phyloP scores from a whole-genome alignment of 64 coral and sea anemone genomes.

The Acropora tenuis region DNA sequence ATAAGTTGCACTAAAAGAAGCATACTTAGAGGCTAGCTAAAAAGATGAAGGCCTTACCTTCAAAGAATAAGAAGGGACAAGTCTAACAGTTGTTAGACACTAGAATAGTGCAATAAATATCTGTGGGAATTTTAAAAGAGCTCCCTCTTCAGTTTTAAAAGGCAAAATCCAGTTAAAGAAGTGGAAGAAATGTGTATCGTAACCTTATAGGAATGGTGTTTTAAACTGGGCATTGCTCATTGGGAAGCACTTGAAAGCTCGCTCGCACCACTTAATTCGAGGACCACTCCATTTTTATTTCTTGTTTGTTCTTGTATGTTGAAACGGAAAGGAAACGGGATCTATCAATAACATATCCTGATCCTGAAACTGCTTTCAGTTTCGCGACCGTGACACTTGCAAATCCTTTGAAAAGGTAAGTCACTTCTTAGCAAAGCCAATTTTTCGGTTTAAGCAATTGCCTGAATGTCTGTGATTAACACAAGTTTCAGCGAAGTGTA shows the following conservation, averaged over 20 bases:
- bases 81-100: too few species aligned
- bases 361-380: not conserved
- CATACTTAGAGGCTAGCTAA: not conserved
- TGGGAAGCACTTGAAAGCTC: not conserved
- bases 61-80: too few species aligned
- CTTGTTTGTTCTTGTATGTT: not conserved
- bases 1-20: too few species aligned
- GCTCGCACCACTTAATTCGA: not conserved
- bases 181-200: not conserved
- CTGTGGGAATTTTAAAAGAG: not conserved
- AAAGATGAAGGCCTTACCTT: not conserved
- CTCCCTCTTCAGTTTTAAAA: not conserved
- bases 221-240: not conserved
- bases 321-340: constrained; percentile 30
- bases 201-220: too few species aligned
- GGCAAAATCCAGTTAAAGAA: not conserved
- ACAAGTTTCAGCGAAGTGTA: too few species aligned
- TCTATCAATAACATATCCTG: not conserved
- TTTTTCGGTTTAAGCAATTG: not conserved
- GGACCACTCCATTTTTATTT: constrained; percentile 7
- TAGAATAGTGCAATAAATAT: too few species aligned
- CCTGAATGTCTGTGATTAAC: not conserved
- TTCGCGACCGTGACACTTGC: not conserved
- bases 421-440: not conserved
- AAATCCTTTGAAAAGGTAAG: not conserved